Base-by-base conservation (phyloP, 2,797 vertebrate species). In the Acanthurus tractus region DNA sequence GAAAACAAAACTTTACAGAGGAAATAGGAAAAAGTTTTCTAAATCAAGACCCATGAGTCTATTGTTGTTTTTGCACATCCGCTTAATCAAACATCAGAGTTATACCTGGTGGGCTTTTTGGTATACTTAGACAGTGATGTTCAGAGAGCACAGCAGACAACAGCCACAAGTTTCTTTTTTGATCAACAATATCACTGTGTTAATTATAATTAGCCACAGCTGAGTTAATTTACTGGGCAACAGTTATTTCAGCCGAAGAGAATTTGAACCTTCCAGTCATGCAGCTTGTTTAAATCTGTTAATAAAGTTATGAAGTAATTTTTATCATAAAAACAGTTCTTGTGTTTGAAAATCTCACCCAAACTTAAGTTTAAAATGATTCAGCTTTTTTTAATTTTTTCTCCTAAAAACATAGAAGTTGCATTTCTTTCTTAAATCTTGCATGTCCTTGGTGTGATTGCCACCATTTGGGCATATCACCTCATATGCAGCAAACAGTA, bases 391-490 rank as follows among this genome's bases (percentile, higher is more conserved):
- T 2, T 38, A n/a, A 20, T 20, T 4, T 25, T 52, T 2, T 57
- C 56, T 40, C 34, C 3, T 54, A 48, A 10, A 17, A 18, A 36
- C 5, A 63, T 34, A 56, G 13, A 7, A 58, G 61, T 14, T 36
- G 18, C 4, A 44, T 52, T 46, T 55, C 22, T 20, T 63, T 0
- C 23, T 62, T 36, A 23, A 11, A 53, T 44, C 52, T 70, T 18
- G 29, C 18, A 61, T 38, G 14, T 36, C 4, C 8, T 36, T 38
- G 20, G 12, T 52, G 23, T 68, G 10, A 79, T 81, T 83, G 85
- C 79, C 76, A 70, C 89, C 78, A 89, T 84, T 88, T 92, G 93
- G 90, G 89, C 92, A 93, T 87, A 91, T 91, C 40, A 9, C 83
- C 64, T 79, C 44, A 91, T 93, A 88, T 83, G 88, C 88, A 89